Evolutionary conservation across 1,140 invertebrate species (phyloP).

Genomic region (Zaprionus ghesquierei): DNA sequence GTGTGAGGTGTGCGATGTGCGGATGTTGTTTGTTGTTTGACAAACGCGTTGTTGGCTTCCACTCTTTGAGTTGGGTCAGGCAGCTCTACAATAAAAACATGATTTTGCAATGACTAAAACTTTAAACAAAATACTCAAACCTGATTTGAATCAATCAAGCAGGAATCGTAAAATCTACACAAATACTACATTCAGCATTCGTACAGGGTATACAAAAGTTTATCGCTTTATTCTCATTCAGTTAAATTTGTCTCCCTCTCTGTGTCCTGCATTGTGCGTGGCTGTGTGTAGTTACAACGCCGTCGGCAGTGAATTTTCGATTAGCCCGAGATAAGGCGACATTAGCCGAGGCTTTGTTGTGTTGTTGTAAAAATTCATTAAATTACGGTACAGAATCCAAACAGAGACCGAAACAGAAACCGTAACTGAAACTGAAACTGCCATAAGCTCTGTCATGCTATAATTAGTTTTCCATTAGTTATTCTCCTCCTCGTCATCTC

Average conservation of each 20-base stretch:
- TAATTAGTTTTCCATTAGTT: conserved; percentile 50
- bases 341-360: conserved; percentile 7
- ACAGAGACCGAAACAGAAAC: conserved; percentile 6
- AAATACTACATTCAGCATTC: too few species aligned
- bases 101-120: too few species aligned
- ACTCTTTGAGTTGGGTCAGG: conserved; percentile 4
- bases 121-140: background rate
- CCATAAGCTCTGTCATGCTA: conserved; percentile 33
- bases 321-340: conserved; percentile 38
- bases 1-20: background rate
- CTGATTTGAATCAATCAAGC: background rate
- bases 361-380: conserved; percentile 17
- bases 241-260: background rate
- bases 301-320: conserved; percentile 55
- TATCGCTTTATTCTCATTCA: background rate
- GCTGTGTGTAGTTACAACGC: conserved; percentile 47
- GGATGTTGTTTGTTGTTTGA: conserved; percentile 56
- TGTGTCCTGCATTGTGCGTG: conserved; percentile 31
- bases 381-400: conserved; percentile 8
- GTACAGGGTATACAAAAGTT: background rate
- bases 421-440: background rate
- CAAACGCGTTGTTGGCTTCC: conserved; percentile 57
- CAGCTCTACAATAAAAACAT: background rate
- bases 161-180: background rate
- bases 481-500: background rate